Base-by-base conservation (phyloP, 2,113 vertebrate species). In the Trochalopteron elliotii region DNA sequence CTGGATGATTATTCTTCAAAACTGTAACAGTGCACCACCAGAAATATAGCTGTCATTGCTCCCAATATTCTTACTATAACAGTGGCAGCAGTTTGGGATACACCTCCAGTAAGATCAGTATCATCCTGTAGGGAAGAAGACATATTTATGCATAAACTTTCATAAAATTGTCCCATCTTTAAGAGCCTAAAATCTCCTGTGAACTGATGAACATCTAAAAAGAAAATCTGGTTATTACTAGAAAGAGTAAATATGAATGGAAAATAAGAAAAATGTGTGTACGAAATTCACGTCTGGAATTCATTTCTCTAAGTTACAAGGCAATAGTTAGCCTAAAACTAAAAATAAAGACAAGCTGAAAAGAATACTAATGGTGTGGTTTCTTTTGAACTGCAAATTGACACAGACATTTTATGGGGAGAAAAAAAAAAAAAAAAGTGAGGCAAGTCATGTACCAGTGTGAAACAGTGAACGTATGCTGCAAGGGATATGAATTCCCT, bases 331-430 rank as follows among this genome's bases (percentile, higher is more conserved):
- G 60, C 49, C 45, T 96, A 87, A 89, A 95, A 50, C 49, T 91
- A 94, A 95, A 96, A 94, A 93, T 89, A 93, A 96, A 96, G 61
- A 89, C 77, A 89, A 84, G 70, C 49, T 94, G 89, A 87, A 94
- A 96, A 60, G 37, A 65, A 82, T 80, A n/a, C 25, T 94, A 94
- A 72, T 72, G 44, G 50, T 61, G 67, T 85, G 82, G 61, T 77
- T 92, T 93, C 83, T 61, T 94, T 76, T 87, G 81, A 96, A 92
- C 60, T 89, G 31, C 37, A 93, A 91, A 89, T 82, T 79, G 53
- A 91, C 84, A 87, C 11, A 95, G 69, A 49, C 44, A 52, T 93
- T 81, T 93, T 87, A 71, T 59, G 24, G 12, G 30, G 28, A 39
- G 23, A 39, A 63, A 44, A 65, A 42, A 47, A 45, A 44, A 30